Evolutionary conservation across 2,888 invertebrate genomes (phyloP), one percentile per base, ranked within the genome.

Genomic region (Allygus modestus): DNA sequence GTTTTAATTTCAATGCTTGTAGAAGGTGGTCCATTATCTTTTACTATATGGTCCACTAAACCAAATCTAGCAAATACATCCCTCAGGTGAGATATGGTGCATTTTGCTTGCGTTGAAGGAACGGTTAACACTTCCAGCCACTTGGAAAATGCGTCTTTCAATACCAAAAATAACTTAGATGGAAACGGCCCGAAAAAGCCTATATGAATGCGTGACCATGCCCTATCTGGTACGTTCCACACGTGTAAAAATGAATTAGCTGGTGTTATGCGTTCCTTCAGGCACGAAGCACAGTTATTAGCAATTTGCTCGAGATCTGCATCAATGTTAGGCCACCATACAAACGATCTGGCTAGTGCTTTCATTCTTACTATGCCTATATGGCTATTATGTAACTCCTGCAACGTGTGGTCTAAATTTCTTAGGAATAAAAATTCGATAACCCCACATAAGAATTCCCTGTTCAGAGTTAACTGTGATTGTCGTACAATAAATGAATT

Each of bases 321-420:
- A 84, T 84, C 81, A 23, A 84, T 7, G 4, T 1, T 41, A 23
- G 84, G 84, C 84, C 75, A 83, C 73, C 51, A 84, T 26, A 84
- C 17, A 58, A 79, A 65, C 7, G 65, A 79, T 17, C 84, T 46
- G 12, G 84, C 84, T 20, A 84, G 15, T 1, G 26, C 17, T 58
- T 84, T 84, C 58, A 79, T 77, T 43, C 65, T 58, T 0, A 77
- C 77, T n/a, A 84, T 77, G 26, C 84, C 81, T 0, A 69, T 43
- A 69, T 84, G 84, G 0, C 69, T 71, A 31, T 12, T n/a, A 65
- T 84, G 69, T 46, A 84, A 43, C 46, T 81, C 51, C 15, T n/a
- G 4, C 28, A 81, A 33, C 17, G 15, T 51, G 51, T 17, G 51
- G 15, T 17, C 51, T 7, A 4, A 15, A n/a, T 12, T 37, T 28